Percentiles rank a stretch among this genome's conserved stretches.
phyloP scores from a whole-genome alignment of 2,888 invertebrate genomes.

The Lymantria dispar region DNA sequence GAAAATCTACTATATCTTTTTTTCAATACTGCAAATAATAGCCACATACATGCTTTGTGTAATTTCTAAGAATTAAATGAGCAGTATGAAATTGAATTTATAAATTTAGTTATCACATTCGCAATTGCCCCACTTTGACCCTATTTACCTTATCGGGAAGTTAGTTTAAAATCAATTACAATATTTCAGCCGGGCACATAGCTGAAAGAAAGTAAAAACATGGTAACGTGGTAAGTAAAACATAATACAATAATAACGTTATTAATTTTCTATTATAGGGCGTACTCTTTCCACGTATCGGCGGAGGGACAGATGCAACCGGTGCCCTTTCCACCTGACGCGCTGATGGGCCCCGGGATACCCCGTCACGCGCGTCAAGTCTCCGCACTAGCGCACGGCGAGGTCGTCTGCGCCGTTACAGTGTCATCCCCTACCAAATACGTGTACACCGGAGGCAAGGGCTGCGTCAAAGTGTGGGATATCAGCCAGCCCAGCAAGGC shows the following conservation, averaged over 20 bases:
- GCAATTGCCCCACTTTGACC: too few relatives aligned
- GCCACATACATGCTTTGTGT: too few relatives aligned
- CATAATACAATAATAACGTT: background rate
- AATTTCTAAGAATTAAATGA: too few relatives aligned
- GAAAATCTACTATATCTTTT: too few relatives aligned
- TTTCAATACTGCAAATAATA: too few relatives aligned
- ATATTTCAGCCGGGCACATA: too few relatives aligned
- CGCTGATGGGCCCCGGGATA: constrained; percentile 95
- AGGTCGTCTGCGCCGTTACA: constrained; percentile 98
- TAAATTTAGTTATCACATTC: too few relatives aligned
- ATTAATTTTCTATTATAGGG: constrained; percentile 80
- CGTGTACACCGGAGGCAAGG: constrained; percentile 98
- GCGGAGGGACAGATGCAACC: constrained; percentile 95
- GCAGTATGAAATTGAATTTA: too few relatives aligned
- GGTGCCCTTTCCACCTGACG: constrained; percentile 97
- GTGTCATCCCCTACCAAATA: constrained; percentile 96
- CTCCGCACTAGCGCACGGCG: constrained; percentile 96
- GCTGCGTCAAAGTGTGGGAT: constrained; percentile 99
- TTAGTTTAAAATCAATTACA: too few relatives aligned
- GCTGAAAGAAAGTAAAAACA: too few relatives aligned
- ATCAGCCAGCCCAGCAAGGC: constrained; percentile 94
- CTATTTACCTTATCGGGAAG: too few relatives aligned
- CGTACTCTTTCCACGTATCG: constrained; percentile 96
- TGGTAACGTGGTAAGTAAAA: too few relatives aligned
- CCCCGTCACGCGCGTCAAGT: constrained; percentile 96